These are phyloP conservation scores for Parascotia fuliginaria DNA, from an alignment of 2,888 invertebrate species.

Conservation along the genomic window DNA sequence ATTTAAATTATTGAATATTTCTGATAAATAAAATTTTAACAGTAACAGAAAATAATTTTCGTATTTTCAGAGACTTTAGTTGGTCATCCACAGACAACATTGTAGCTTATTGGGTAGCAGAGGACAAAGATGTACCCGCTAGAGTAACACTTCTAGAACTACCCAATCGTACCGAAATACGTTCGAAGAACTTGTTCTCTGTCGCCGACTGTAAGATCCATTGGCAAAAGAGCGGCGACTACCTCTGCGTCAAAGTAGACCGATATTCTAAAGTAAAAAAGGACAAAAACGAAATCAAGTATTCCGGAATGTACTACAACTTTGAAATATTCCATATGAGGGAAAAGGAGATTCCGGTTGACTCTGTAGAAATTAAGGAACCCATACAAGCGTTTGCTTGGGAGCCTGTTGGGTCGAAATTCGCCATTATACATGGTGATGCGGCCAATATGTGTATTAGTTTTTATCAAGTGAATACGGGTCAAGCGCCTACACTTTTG, in stretches of 20 bases:
- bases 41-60: background rate
- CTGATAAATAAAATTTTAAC: background rate
- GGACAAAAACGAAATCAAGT: slow-evolving; percentile 97
- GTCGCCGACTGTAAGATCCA: slow-evolving; percentile 99
- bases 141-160: slow-evolving; percentile 96
- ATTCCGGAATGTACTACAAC: slow-evolving; percentile 98
- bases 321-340: slow-evolving; percentile 99
- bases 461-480: slow-evolving; percentile 95
- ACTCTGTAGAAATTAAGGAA: slow-evolving; percentile 98
- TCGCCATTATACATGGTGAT: slow-evolving; percentile 98
- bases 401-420: slow-evolving; percentile 98
- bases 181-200: slow-evolving; percentile 98
- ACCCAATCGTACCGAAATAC: slow-evolving; percentile 94
- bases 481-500: slow-evolving; percentile 94
- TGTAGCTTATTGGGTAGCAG: slow-evolving; percentile 99
- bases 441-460: slow-evolving; percentile 92
- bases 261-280: slow-evolving; percentile 95
- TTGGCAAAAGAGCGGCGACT: slow-evolving; percentile 99
- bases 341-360: slow-evolving; percentile 98
- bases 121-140: slow-evolving; percentile 98
- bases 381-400: slow-evolving; percentile 97
- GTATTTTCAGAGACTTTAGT: slow-evolving; percentile 91
- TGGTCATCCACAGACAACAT: slow-evolving; percentile 99
- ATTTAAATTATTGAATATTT: background rate
- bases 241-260: slow-evolving; percentile 96